Evolutionary conservation across 2,888 invertebrate species (phyloP).

Genomic region (Mantis religiosa): DNA sequence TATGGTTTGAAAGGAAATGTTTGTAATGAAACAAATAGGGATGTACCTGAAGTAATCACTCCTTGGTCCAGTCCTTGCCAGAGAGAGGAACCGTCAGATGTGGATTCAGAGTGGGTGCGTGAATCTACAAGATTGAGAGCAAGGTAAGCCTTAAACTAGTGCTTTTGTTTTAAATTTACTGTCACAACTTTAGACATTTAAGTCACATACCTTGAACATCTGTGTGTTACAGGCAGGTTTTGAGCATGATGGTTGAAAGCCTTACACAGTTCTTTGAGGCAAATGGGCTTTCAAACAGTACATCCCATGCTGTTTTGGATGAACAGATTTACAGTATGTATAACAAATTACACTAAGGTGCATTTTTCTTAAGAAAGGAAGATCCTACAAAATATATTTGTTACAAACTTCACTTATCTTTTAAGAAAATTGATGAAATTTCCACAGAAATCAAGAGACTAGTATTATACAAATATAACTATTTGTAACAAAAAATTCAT

Average conservation of each 20-base stretch:
- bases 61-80: neutral
- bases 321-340: slow-evolving; percentile 40
- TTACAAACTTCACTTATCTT: too few species aligned
- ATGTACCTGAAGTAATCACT: neutral
- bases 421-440: too few species aligned
- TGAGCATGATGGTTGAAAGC: slow-evolving; percentile 47
- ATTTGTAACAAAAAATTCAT: too few species aligned
- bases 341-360: neutral
- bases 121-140: slow-evolving; percentile 36
- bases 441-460: too few species aligned
- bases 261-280: slow-evolving; percentile 49
- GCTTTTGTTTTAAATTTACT: too few species aligned
- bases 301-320: slow-evolving; percentile 37
- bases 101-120: slow-evolving; percentile 36
- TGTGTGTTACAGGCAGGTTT: slow-evolving; percentile 41
- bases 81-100: neutral
- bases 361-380: too few species aligned
- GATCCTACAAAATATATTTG: too few species aligned
- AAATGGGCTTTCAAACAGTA: slow-evolving; percentile 38
- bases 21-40: neutral
- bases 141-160: slow-evolving; percentile 25
- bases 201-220: too few species aligned
- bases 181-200: too few species aligned
- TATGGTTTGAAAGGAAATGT: neutral
- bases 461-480: too few species aligned